A percentile compares a stretch with the other conserved stretches of the same genome.
Conservation (phyloP, 2,797 vertebrate genomes). For the Percopsis omiscomaycus region DNA sequence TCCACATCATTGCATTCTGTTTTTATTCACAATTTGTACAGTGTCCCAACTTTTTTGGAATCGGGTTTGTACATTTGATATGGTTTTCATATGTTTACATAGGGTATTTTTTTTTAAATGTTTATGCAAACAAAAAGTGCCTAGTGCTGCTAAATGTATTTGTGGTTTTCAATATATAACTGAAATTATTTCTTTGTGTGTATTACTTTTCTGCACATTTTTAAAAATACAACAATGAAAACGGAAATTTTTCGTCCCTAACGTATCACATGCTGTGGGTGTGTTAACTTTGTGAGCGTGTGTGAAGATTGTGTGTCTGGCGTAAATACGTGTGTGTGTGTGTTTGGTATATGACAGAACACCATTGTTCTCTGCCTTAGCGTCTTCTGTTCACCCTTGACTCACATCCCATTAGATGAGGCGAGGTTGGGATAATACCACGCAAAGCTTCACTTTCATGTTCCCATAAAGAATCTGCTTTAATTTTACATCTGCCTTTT, state of each 20-base stretch:
- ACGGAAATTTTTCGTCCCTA: too few species aligned
- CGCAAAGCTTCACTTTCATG: slow-evolving; percentile 22
- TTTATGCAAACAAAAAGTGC: too few species aligned
- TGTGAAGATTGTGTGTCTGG: slow-evolving; percentile 15
- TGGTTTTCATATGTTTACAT: too few species aligned
- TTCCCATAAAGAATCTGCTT: background rate
- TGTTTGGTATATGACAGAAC: slow-evolving; percentile 43
- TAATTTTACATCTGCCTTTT: background rate
- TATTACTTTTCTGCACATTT: too few species aligned
- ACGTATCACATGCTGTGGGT: background rate
- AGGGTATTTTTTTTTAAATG: too few species aligned
- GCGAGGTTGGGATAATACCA: slow-evolving; percentile 38
- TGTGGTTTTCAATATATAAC: too few species aligned
- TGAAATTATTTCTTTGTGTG: too few species aligned
- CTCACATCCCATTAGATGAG: slow-evolving; percentile 32
- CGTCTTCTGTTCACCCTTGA: slow-evolving; percentile 11
- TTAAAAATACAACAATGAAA: too few species aligned
- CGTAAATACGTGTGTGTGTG: background rate
- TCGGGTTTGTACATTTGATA: background rate
- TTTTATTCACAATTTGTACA: too few species aligned
- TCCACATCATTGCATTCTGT: too few species aligned
- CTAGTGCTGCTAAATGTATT: too few species aligned
- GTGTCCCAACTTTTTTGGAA: background rate
- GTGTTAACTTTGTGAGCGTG: slow-evolving; percentile 3
- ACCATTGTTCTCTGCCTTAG: slow-evolving; percentile 40